These are phyloP conservation scores for Synergus gifuensis DNA, from an alignment of 2,888 invertebrate species.

Conservation along the genomic window DNA sequence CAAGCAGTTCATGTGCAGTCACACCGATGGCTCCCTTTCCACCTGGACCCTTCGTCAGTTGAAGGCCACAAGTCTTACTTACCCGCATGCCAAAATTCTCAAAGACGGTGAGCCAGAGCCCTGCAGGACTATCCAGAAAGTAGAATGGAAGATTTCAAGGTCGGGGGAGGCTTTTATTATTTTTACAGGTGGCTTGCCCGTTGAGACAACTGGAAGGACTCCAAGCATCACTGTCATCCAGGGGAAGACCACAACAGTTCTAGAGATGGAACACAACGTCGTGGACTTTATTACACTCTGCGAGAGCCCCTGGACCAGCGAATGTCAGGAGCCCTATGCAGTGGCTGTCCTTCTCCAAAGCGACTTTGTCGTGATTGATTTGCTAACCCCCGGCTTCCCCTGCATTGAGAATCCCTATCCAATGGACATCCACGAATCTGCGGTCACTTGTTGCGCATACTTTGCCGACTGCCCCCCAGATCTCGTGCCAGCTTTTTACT, in stretches of 20 bases:
- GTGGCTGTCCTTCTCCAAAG: conserved; percentile 98
- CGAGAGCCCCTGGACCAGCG: conserved; percentile 95
- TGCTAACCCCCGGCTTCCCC: conserved; percentile 96
- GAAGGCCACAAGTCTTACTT: conserved; percentile 89
- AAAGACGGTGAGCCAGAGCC: conserved; percentile 96
- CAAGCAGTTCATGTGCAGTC: conserved; percentile 97
- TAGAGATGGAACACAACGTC: conserved; percentile 99
- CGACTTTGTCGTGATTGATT: conserved; percentile 98
- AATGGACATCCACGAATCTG: conserved; percentile 99
- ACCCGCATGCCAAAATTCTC: conserved; percentile 95
- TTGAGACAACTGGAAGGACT: conserved; percentile 79
- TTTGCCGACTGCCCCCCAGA: conserved; percentile 99
- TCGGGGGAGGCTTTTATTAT: conserved; percentile 83
- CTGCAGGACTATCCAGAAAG: conserved; percentile 96
- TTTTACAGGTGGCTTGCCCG: conserved; percentile 38
- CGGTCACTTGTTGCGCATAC: conserved; percentile 98
- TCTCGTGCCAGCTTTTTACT: conserved; percentile 98
- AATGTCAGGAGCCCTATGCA: conserved; percentile 98
- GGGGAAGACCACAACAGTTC: conserved; percentile 96
- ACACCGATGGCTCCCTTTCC: conserved; percentile 96
- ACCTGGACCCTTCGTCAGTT: conserved; percentile 93
- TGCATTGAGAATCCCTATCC: conserved; percentile 99
- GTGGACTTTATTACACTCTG: conserved; percentile 98
- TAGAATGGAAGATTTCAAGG: conserved; percentile 95
- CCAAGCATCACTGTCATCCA: conserved; percentile 97